Evolutionary conservation across 2,113 vertebrate species (phyloP).

Genomic region (Phaethornis superciliosus): DNA sequence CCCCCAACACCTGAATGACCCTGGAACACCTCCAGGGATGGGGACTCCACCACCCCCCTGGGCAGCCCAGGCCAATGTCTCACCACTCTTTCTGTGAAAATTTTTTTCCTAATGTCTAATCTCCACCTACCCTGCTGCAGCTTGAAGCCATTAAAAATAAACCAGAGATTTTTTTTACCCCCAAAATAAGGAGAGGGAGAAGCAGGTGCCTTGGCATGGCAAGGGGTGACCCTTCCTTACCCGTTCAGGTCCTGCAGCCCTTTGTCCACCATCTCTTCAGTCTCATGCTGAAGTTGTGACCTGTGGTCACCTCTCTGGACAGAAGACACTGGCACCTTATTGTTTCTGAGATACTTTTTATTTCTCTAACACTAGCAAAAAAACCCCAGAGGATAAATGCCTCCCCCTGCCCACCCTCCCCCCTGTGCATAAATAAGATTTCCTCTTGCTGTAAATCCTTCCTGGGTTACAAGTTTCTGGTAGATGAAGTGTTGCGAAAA

Average conservation of each 20-base stretch:
- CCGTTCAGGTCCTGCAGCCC: background rate
- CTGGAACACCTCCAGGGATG: no score
- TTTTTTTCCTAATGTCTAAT: no score
- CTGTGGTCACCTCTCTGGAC: conserved; percentile 44
- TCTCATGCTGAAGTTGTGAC: background rate
- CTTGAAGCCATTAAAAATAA: background rate
- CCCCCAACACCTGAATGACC: no score
- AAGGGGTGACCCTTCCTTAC: background rate
- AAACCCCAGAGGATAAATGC: conserved; percentile 54
- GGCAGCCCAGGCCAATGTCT: no score
- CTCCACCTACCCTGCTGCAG: no score
- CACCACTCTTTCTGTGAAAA: no score
- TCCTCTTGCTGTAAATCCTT: conserved; percentile 20
- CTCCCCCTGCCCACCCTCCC: background rate
- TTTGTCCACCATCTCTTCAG: background rate
- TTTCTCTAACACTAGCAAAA: conserved; percentile 79
- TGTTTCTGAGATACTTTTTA: conserved; percentile 72
- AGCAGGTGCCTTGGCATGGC: background rate
- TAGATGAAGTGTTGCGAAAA: conserved; percentile 59
- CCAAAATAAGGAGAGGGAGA: background rate
- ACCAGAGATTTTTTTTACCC: background rate
- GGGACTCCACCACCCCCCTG: no score
- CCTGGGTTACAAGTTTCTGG: conserved; percentile 67
- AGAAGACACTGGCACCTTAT: conserved; percentile 28
- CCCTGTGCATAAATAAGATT: conserved; percentile 61